Conservation (phyloP, 2,888 invertebrate genomes). For the Rhabditophanes sp. region DNA sequence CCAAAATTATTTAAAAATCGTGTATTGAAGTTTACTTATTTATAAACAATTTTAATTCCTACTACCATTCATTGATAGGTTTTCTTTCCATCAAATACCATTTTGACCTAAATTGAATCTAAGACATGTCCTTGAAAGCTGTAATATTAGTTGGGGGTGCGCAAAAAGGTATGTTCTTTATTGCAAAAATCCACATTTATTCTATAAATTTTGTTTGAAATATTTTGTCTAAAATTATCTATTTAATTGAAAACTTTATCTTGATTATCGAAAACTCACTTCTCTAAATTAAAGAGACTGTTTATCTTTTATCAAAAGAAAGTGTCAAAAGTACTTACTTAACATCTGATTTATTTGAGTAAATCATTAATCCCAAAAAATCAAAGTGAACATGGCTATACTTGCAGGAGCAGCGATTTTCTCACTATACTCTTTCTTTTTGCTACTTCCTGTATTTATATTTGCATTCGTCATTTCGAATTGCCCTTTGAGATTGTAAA, state of each 20-base stretch:
- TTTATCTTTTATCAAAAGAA: no score
- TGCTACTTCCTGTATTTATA: slow-evolving; percentile 30
- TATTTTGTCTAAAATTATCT: slow-evolving; percentile 1
- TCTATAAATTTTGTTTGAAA: not conserved
- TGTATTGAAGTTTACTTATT: no score
- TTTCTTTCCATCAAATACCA: no score
- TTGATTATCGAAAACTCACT: no score
- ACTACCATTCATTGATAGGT: no score
- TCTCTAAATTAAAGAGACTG: no score
- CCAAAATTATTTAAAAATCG: no score
- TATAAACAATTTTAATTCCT: no score
- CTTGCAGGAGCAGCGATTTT: slow-evolving; percentile 35
- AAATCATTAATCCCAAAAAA: slow-evolving; percentile 4
- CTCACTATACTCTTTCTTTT: slow-evolving; percentile 34
- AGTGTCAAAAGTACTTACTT: no score
- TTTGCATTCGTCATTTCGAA: slow-evolving; percentile 23
- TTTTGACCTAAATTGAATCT: no score
- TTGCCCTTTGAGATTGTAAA: slow-evolving; percentile 16
- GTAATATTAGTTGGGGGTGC: slow-evolving; percentile 83
- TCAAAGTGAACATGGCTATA: slow-evolving; percentile 28
- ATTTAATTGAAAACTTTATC: slow-evolving; percentile 1
- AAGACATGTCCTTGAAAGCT: slow-evolving; percentile 50
- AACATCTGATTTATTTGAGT: slow-evolving; percentile 1
- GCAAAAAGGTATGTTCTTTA: slow-evolving; percentile 61
- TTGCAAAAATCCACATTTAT: slow-evolving; percentile 1